Evolutionary conservation across 2,797 vertebrate genomes (phyloP), one percentile per base, ranked within the genome.

Genomic region (Peromyscus attwateri): DNA sequence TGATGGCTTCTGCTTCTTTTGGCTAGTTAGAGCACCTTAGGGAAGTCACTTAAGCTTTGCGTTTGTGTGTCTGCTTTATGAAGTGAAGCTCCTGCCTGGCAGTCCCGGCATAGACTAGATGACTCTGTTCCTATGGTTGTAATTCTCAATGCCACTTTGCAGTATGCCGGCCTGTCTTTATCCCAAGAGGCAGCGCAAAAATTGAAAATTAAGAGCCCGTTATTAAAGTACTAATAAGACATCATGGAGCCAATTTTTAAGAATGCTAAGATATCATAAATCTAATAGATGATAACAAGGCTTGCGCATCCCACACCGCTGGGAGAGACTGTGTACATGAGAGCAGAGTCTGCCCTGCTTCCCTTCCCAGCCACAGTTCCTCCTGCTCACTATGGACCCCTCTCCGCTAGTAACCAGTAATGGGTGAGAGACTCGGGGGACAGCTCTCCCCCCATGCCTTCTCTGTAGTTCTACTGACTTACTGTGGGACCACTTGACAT

Each of bases 181-280:
- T 81, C 75, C 62, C 62, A 79, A 80, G 68, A 93, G 27, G 83
- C 6, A 29, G 62, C 64, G 7, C 7, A 84, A 85, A 37, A 77
- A 46, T 83, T 66, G 55, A 84, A 96, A 95, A 83, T 62, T 66
- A 95, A 87, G n/a, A 92, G 46, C 34, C 31, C 43, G 16, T 57
- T 68, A 76, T 64, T 93, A 87, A 95, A 95, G 89, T 43, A 62
- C 71, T 92, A 89, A 87, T 57, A 91, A 81, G 80, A 71, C 55
- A 82, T 75, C 76, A 83, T 29, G 71, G 89, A 85, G 66, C 55
- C 79, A 88, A 76, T 77, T 95, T 95, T 80, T 83, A 89, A 91
- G 75, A 87, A 19, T 92, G 80, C 68, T 7, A 19, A 87, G 75
- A 23, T 21, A 90, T 57, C 62, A 87, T 89, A 64, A 87, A 95